phyloP scores from a whole-genome alignment of 2,113 vertebrate genomes.

The Xiphias gladius region DNA sequence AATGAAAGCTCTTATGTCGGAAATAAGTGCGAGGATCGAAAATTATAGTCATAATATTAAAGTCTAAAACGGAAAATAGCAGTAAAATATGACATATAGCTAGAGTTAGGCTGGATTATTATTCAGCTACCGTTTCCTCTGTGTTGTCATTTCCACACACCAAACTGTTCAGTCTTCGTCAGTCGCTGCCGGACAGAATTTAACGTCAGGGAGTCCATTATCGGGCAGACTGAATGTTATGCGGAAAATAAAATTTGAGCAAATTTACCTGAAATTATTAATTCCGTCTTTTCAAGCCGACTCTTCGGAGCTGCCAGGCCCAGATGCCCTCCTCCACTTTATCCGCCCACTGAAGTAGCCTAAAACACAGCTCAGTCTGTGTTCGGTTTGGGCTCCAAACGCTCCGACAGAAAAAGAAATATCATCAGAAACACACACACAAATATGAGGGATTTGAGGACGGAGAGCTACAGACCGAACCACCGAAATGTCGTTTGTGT shows the following conservation, averaged over 20 bases:
- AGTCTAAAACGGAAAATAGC: background rate
- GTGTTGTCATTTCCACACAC: conserved; percentile 52
- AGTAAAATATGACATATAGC: conserved; percentile 19
- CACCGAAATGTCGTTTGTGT: conserved; percentile 50
- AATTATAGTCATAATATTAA: too few species aligned
- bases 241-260: background rate
- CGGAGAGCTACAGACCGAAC: conserved; percentile 10
- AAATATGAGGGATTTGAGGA: background rate
- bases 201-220: conserved; percentile 23
- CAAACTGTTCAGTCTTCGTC: conserved; percentile 13
- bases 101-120: conserved; percentile 3
- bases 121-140: conserved; percentile 46
- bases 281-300: conserved; percentile 71
- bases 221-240: background rate
- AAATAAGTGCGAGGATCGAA: background rate
- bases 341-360: conserved; percentile 73
- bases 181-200: background rate
- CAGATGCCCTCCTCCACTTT: conserved; percentile 81
- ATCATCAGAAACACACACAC: conserved; percentile 28
- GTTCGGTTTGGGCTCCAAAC: conserved; percentile 11
- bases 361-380: conserved; percentile 40
- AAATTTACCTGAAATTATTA: conserved; percentile 79
- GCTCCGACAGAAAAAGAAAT: conserved; percentile 39
- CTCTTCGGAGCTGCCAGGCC: conserved; percentile 80
- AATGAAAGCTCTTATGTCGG: accelerated